phyloP scores from a whole-genome alignment of 2,113 vertebrate species.

The Laticauda laticaudata region DNA sequence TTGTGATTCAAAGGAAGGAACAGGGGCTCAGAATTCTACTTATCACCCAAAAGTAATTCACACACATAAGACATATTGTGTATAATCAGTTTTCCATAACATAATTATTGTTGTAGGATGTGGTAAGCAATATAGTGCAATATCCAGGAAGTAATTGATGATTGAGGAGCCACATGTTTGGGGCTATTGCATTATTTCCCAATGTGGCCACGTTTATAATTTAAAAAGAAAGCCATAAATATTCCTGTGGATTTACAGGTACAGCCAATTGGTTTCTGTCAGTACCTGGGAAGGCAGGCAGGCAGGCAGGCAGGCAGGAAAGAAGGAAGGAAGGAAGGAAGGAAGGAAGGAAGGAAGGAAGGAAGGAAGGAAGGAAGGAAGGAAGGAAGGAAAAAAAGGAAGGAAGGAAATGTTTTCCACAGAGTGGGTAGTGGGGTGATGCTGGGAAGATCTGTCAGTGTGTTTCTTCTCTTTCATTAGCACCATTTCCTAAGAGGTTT shows the following conservation, averaged over 20 bases:
- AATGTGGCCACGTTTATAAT: neutral
- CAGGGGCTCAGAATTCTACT: neutral
- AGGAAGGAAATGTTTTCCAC: neutral
- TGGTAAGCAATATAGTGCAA: neutral
- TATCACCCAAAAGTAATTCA: neutral
- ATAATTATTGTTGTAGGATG: neutral
- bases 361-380: neutral
- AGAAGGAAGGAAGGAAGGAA: no score
- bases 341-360: neutral
- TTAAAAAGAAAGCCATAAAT: neutral
- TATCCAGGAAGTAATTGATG: neutral
- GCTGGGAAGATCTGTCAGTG: neutral
- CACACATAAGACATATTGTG: neutral
- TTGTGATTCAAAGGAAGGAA: neutral
- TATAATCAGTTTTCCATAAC: neutral
- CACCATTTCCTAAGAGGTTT: neutral
- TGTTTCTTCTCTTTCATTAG: neutral
- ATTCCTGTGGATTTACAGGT: neutral
- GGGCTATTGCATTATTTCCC: neutral
- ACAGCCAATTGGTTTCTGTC: neutral
- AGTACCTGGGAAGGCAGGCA: neutral
- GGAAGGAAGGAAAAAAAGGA: neutral
- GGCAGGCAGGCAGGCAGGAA: no score
- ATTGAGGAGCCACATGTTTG: neutral
- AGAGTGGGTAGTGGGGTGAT: neutral